phyloP scores from a whole-genome alignment of 53 echinoderm and acorn worm genomes.

The Paelopatides confundens region DNA sequence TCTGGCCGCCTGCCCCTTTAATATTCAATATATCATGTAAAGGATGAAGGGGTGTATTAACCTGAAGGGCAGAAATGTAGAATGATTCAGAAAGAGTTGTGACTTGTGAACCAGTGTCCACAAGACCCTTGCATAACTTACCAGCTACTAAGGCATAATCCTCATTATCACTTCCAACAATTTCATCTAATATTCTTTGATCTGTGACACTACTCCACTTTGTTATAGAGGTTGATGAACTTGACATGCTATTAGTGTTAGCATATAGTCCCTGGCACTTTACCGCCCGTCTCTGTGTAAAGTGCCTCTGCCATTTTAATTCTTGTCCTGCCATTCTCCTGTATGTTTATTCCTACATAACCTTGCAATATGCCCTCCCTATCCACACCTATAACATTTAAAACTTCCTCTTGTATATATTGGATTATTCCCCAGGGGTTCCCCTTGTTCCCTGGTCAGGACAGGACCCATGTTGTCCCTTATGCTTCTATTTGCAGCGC shows the following conservation, averaged over 20 bases:
- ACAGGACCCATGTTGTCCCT: background rate
- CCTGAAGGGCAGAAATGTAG: background rate
- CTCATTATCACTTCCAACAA: background rate
- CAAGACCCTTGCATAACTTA: background rate
- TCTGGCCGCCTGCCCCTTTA: conserved; percentile 25
- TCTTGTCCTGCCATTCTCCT: background rate
- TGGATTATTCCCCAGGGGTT: background rate
- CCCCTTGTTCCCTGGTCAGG: background rate
- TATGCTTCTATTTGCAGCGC: background rate
- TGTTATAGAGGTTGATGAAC: background rate
- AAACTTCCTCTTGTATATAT: background rate
- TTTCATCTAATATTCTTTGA: background rate
- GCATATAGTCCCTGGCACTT: no score
- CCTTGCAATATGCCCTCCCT: background rate
- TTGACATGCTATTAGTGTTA: background rate
- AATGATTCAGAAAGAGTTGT: background rate
- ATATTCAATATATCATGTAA: background rate
- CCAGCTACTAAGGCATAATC: background rate
- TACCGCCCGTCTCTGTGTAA: background rate
- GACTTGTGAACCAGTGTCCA: background rate
- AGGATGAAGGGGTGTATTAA: background rate
- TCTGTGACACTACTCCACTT: background rate
- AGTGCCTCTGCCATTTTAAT: conserved; percentile 52
- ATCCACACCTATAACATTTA: background rate
- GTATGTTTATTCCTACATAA: background rate